These are phyloP conservation scores for Hippocampus barbouri DNA, from an alignment of 2,113 vertebrate species.

Conservation along the genomic window DNA sequence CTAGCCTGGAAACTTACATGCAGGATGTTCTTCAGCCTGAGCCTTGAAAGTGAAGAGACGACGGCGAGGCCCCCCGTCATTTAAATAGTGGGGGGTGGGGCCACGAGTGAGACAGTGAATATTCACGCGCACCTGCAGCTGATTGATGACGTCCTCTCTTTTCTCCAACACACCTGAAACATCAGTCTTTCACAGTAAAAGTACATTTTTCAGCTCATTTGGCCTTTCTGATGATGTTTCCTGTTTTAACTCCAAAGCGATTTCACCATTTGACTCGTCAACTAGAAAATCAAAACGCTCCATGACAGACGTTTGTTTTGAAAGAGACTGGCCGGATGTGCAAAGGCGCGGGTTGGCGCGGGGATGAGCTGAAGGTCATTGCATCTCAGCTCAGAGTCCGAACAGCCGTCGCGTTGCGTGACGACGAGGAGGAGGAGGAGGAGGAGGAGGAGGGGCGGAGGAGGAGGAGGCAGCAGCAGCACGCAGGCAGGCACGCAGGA, in stretches of 20 bases:
- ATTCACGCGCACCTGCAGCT: not conserved
- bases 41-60: not conserved
- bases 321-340: constrained; percentile 17
- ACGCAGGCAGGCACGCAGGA: not conserved
- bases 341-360: not conserved
- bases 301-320: constrained; percentile 34
- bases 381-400: not conserved
- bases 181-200: not conserved
- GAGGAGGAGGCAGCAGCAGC: no score
- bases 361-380: constrained; percentile 56
- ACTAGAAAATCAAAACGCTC: not conserved
- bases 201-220: not conserved
- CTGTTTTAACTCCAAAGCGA: not conserved
- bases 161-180: no score
- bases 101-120: not conserved
- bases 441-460: no score
- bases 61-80: not conserved
- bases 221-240: not conserved
- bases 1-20: no score
- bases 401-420: no score
- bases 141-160: no score
- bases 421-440: no score
- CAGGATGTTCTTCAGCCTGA: not conserved
- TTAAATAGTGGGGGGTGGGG: not conserved
- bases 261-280: not conserved